Evolutionary conservation across 2,888 invertebrate species (phyloP).

Genomic region (Esperia sulphurella): DNA sequence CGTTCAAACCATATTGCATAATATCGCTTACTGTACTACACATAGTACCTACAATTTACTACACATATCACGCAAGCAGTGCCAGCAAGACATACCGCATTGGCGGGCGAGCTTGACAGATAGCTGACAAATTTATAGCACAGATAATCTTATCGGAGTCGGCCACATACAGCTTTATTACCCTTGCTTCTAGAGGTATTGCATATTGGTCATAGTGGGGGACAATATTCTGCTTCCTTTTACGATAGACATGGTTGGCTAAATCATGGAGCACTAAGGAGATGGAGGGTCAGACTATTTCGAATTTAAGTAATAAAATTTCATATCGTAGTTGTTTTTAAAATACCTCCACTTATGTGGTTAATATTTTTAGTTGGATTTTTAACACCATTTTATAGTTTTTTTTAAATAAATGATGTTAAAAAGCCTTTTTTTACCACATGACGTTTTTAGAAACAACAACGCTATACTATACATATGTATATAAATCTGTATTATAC

Average conservation of each 20-base stretch:
- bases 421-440: too few species aligned
- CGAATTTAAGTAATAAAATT: too few species aligned
- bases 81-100: slow-evolving; percentile 25
- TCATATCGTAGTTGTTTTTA: too few species aligned
- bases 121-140: slow-evolving; percentile 66
- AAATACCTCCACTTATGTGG: too few species aligned
- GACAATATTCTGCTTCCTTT: neutral
- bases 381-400: too few species aligned
- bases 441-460: too few species aligned
- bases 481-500: too few species aligned
- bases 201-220: neutral
- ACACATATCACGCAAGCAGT: slow-evolving; percentile 9
- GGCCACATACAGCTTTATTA: slow-evolving; percentile 59
- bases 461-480: too few species aligned
- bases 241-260: neutral
- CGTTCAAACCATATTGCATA: too few species aligned
- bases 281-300: neutral
- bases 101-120: slow-evolving; percentile 39
- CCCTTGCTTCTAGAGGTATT: neutral
- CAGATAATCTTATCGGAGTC: slow-evolving; percentile 60
- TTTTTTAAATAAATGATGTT: too few species aligned
- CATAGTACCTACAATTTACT: neutral
- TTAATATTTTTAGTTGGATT: too few species aligned
- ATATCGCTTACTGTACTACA: neutral
- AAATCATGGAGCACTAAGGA: neutral